A percentile compares a stretch with the other conserved stretches of the same genome.
Conservation (phyloP, 2,113 vertebrate genomes). For the Addax nasomaculatus region DNA sequence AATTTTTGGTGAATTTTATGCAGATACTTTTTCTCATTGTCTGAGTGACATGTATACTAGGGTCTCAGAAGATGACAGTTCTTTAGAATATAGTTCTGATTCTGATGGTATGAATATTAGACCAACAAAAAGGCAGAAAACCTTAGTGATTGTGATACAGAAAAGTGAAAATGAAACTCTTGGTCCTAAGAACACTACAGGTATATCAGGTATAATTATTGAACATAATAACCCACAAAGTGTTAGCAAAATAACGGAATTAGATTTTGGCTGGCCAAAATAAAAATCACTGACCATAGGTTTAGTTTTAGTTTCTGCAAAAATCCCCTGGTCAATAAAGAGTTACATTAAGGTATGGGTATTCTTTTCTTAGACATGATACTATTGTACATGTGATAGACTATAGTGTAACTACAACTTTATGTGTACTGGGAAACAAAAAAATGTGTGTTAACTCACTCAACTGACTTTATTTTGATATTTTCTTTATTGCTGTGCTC, state of each 20-base stretch:
- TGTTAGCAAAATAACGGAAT: neutral
- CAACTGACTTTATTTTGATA: neutral
- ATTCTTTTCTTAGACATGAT: neutral
- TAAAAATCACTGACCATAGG: neutral
- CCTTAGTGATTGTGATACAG: neutral
- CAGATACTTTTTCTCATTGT: neutral
- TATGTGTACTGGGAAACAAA: neutral
- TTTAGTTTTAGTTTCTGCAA: neutral
- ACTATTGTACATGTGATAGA: neutral
- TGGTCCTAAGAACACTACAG: neutral
- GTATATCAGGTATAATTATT: neutral
- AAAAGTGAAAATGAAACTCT: neutral
- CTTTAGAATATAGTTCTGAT: neutral
- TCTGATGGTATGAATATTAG: neutral
- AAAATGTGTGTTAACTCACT: neutral
- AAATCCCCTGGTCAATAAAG: neutral
- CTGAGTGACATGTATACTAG: neutral
- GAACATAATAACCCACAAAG: neutral
- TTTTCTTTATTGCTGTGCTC: neutral
- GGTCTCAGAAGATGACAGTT: neutral
- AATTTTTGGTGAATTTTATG: neutral
- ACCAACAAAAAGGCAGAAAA: neutral
- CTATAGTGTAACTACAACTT: neutral
- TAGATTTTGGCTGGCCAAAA: neutral
- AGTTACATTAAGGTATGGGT: neutral